Percentiles rank a stretch among this genome's conserved stretches.
Evolutionary conservation across 2,888 invertebrate species (phyloP).

Genomic region (Sinelater perroti): DNA sequence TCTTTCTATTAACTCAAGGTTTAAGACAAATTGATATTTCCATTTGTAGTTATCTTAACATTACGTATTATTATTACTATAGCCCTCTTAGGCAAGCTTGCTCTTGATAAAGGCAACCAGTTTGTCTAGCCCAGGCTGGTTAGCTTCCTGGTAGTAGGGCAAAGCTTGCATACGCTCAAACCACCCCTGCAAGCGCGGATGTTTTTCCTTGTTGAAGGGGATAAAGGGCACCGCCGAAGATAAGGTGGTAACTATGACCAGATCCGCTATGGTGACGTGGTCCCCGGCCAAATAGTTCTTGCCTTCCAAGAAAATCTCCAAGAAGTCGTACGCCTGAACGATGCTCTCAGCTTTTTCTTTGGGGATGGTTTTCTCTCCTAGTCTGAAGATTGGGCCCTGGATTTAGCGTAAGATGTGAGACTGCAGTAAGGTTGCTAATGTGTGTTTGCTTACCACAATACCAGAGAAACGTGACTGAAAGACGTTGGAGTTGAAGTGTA

Average conservation of each 20-base stretch:
- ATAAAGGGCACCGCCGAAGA: conserved; percentile 50
- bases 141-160: conserved; percentile 44
- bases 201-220: conserved; percentile 46
- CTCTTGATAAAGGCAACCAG: conserved; percentile 30
- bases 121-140: conserved; percentile 31
- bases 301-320: conserved; percentile 62
- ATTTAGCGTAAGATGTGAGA: conserved; percentile 47
- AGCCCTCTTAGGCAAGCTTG: conserved; percentile 25
- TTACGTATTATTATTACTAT: no score
- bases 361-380: conserved; percentile 28
- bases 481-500: conserved; percentile 65
- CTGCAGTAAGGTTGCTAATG: background rate
- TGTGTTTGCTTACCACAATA: conserved; percentile 58
- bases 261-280: conserved; percentile 65
- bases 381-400: conserved; percentile 57
- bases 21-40: no score
- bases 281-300: conserved; percentile 64
- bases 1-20: no score
- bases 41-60: no score
- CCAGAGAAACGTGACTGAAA: conserved; percentile 61
- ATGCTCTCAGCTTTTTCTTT: conserved; percentile 30
- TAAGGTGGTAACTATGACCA: conserved; percentile 58
- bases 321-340: conserved; percentile 59
- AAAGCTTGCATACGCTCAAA: conserved; percentile 49
- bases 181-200: conserved; percentile 50